A percentile compares a stretch with the other conserved stretches of the same genome.
These are phyloP conservation scores for Polypedilum pembai DNA, from an alignment of 1,140 invertebrate genomes.

Conservation along the genomic window DNA sequence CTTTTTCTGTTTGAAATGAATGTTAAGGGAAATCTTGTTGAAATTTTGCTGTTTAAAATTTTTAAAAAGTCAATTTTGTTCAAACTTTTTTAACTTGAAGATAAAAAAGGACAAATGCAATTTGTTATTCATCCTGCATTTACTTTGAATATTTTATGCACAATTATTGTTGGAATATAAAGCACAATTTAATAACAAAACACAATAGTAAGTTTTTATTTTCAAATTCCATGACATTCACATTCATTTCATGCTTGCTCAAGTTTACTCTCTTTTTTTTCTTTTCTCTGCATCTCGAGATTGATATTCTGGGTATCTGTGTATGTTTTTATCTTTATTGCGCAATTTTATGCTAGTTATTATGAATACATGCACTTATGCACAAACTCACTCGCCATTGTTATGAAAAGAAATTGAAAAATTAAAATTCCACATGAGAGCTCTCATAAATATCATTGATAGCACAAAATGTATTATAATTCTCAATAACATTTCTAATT, in stretches of 20 bases:
- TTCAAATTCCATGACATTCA: not conserved
- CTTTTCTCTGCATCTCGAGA: not conserved
- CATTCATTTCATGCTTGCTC: slow-evolving; percentile 10
- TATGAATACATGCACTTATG: too few species aligned
- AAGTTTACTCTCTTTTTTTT: not conserved
- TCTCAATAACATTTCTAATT: too few species aligned
- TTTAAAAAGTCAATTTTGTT: not conserved
- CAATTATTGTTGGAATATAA: not conserved
- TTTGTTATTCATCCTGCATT: not conserved
- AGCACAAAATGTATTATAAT: too few species aligned
- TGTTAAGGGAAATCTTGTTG: not conserved
- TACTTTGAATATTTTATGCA: slow-evolving; percentile 14
- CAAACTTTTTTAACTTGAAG: not conserved
- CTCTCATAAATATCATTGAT: too few species aligned
- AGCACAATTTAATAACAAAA: not conserved
- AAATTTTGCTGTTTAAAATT: not conserved
- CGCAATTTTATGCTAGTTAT: too few species aligned
- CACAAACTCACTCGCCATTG: too few species aligned
- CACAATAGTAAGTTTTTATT: too few species aligned
- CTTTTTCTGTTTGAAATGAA: not conserved
- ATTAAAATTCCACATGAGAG: too few species aligned
- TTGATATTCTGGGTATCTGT: too few species aligned
- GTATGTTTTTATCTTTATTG: too few species aligned
- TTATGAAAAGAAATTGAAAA: too few species aligned
- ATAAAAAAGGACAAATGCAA: slow-evolving; percentile 7